Evolutionary conservation across 2,797 vertebrate genomes (phyloP), one percentile per base, ranked within the genome.

Genomic region (Coracias cyanogaster): DNA sequence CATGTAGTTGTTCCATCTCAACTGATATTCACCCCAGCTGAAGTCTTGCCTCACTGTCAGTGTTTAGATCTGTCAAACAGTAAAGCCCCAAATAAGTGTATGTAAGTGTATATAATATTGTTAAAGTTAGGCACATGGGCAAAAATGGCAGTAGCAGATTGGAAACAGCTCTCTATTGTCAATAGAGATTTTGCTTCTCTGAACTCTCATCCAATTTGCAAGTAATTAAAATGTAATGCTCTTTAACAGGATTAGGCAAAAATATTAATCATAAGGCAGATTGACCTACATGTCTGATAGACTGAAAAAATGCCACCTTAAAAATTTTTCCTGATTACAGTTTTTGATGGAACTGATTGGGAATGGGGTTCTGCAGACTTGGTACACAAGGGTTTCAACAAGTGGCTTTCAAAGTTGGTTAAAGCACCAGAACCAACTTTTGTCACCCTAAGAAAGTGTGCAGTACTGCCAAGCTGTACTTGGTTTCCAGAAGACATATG

Each of bases 201-300:
- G 45, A 94, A 90, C 29, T 52, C 57, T 87, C 64, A 86, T 79
- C 52, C 51, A 64, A 48, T 92, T 92, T 93, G 82, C 89, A 71
- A 92, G 37, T 83, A 82, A 95, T 96, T 97, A 94, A 89, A 96
- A 94, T 89, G 54, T 76, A 94, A 87, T 95, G 61, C 46, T 93
- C 62, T 87, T 95, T 94, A 95, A 73, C 55, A 37, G 92, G 74
- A 87, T 86, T 95, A 93, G 54, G 19, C 14, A 92, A 93, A 94
- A 91, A 61, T 93, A 64, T 96, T 94, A 81, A 93, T 84, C 82
- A 65, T 86, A 67, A 82, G 20, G n/a, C 84, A 85, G 70, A 85
- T 73, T 89, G 86, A 97, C 70, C 73, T 83, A 48, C 57, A 54
- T 64, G 86, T 79, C 82, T 84, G 37, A 69, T 48, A 94, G 66